Conservation (phyloP, 2,113 vertebrate species). For the Lepus americanus region DNA sequence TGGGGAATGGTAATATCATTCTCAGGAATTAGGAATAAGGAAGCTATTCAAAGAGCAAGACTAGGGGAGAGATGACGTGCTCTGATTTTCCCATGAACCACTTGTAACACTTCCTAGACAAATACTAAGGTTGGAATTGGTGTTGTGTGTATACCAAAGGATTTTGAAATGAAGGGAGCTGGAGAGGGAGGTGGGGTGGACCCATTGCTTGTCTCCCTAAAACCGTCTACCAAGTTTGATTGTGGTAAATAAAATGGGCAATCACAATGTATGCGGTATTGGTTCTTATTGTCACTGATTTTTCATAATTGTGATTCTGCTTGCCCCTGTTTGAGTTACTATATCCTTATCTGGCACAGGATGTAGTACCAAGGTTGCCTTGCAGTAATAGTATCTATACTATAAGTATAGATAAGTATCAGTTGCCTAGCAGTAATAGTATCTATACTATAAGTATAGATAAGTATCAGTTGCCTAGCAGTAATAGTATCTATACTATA, state of each 20-base stretch:
- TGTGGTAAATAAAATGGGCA: not conserved
- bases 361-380: not conserved
- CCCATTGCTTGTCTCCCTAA: not conserved
- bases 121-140: not conserved
- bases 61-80: not conserved
- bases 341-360: not conserved
- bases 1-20: not conserved
- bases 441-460: not conserved
- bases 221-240: not conserved
- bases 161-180: not conserved
- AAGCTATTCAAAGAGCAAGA: not conserved
- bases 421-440: too few relatives aligned
- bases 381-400: not conserved
- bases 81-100: not conserved
- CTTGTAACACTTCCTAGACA: not conserved
- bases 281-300: not conserved
- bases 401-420: not conserved
- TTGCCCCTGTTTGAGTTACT: not conserved
- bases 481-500: not conserved
- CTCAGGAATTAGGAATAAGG: not conserved
- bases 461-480: not conserved
- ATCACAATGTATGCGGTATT: not conserved
- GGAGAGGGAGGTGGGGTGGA: too few relatives aligned
- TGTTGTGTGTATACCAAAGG: not conserved
- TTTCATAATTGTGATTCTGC: constrained; percentile 8